Conservation (phyloP, 2,888 invertebrate species). For the Scaptomyza cyrtandrae region DNA sequence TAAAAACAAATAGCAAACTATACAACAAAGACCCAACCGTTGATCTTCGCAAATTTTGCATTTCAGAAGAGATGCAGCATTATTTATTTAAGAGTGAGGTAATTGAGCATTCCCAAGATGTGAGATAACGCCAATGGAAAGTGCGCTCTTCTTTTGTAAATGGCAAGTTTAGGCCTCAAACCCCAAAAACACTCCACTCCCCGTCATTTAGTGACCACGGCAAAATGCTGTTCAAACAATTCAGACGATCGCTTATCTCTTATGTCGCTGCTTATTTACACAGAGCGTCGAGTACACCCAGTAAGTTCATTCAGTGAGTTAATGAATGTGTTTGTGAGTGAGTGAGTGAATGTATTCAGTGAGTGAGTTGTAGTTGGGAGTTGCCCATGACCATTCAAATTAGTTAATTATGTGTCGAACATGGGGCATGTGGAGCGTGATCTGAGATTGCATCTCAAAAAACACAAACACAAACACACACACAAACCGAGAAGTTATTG, state of each 20-base stretch:
- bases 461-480: neutral
- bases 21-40: neutral
- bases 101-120: conserved; percentile 64
- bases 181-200: conserved; percentile 10
- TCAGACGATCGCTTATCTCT: conserved; percentile 65
- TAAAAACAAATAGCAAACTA: conserved; percentile 11
- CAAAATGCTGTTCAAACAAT: conserved; percentile 56
- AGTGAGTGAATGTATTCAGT: neutral
- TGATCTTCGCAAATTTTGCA: neutral
- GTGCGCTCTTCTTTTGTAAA: conserved; percentile 16
- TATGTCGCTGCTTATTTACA: conserved; percentile 70
- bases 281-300: conserved; percentile 26
- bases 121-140: conserved; percentile 40
- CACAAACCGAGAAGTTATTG: neutral
- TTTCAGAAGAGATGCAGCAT: conserved; percentile 30
- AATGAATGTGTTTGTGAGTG: neutral
- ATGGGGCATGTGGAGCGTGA: neutral
- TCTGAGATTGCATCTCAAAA: neutral
- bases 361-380: conserved; percentile 11
- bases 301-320: conserved; percentile 7
- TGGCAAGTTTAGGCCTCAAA: neutral
- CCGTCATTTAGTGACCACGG: conserved; percentile 26
- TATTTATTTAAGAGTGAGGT: conserved; percentile 45
- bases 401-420: conserved; percentile 57
- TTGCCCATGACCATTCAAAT: conserved; percentile 21